A percentile compares a stretch with the other conserved stretches of the same genome.
These are phyloP conservation scores for Limosa lapponica DNA, from an alignment of 2,797 vertebrate species.

Conservation along the genomic window DNA sequence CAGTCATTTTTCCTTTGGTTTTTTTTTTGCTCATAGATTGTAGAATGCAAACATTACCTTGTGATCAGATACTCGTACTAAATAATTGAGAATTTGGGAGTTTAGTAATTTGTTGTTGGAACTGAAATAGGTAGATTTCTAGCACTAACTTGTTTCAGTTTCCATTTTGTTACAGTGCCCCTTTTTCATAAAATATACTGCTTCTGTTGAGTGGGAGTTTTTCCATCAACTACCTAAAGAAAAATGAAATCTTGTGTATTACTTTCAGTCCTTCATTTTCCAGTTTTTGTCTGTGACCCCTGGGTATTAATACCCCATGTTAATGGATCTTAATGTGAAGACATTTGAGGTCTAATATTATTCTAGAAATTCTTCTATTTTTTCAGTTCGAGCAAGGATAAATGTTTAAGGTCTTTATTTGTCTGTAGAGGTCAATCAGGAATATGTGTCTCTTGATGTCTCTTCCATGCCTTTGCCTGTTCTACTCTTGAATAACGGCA, in stretches of 20 bases:
- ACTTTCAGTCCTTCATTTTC: neutral
- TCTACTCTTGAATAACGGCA: neutral
- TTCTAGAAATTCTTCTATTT: neutral
- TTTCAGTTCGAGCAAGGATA: neutral
- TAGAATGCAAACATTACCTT: neutral
- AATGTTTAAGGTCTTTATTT: slow-evolving; percentile 22
- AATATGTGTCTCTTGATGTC: neutral
- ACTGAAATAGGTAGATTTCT: neutral
- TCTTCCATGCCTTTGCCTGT: neutral
- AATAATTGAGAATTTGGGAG: neutral
- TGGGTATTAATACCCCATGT: neutral
- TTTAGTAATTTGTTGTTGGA: neutral
- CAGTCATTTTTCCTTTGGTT: fast-evolving
- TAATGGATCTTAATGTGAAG: neutral
- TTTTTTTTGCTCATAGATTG: fast-evolving
- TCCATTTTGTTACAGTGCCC: neutral
- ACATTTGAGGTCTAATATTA: neutral
- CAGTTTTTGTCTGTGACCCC: neutral
- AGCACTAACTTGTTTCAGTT: neutral
- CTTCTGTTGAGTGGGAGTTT: neutral
- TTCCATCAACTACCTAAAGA: neutral
- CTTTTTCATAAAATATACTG: neutral
- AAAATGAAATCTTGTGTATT: neutral
- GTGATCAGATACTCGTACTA: neutral
- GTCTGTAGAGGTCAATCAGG: neutral